Evolutionary conservation across 2,113 vertebrate species (phyloP).

Genomic region (Hippocampus zosterae): DNA sequence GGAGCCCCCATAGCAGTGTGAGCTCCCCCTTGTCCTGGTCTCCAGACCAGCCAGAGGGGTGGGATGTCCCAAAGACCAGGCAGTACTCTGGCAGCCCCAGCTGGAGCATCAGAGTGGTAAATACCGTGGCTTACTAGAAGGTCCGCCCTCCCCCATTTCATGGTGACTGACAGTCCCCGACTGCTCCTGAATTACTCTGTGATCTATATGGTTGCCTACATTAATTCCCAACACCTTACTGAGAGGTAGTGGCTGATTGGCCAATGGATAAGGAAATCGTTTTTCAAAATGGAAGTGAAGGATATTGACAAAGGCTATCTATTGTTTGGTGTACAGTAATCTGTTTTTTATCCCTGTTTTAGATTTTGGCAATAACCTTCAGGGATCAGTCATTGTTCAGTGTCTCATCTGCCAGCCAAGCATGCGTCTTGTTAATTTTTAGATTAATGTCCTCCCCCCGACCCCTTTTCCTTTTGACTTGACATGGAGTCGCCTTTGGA

Average conservation of each 20-base stretch:
- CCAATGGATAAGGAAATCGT: conserved; percentile 3
- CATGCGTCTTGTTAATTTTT: background rate
- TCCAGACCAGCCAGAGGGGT: conserved; percentile 91
- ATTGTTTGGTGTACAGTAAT: background rate
- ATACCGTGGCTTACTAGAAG: conserved; percentile 78
- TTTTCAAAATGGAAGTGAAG: conserved; percentile 13
- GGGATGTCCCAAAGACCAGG: conserved; percentile 95
- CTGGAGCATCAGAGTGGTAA: conserved; percentile 99
- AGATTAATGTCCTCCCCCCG: background rate
- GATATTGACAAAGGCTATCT: background rate
- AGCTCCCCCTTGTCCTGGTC: conserved; percentile 94
- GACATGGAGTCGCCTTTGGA: background rate
- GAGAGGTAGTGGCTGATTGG: conserved; percentile 10
- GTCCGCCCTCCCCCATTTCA: conserved; percentile 29
- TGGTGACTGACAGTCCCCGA: conserved; percentile 34
- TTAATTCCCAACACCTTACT: conserved; percentile 12
- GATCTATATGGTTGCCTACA: conserved; percentile 13
- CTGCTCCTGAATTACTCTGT: conserved; percentile 42
- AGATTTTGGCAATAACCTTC: background rate
- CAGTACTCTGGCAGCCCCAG: conserved; percentile 89
- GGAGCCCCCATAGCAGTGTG: conserved; percentile 94
- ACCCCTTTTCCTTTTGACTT: conserved; percentile 6
- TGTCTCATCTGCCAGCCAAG: conserved; percentile 1
- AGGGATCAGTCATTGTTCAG: conserved; percentile 1
- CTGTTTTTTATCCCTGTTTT: background rate